A percentile compares a stretch with the other conserved stretches of the same genome.
Conservation (phyloP, 2,888 invertebrate genomes). For the Cryptus viduatorius region DNA sequence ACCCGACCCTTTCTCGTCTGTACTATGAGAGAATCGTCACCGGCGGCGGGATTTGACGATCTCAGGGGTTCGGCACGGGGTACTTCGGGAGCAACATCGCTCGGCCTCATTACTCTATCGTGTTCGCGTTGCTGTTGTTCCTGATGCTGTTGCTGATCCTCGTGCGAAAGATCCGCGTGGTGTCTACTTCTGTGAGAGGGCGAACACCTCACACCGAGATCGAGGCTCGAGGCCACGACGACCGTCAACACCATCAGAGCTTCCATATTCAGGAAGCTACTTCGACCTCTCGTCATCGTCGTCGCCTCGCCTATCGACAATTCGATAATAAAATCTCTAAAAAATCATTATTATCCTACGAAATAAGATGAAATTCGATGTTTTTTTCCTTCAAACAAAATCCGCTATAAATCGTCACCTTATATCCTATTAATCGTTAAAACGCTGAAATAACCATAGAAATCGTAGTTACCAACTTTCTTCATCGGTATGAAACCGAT, state of each 20-base stretch:
- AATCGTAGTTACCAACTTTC: neutral
- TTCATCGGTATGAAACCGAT: neutral
- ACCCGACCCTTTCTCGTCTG: constrained; percentile 92
- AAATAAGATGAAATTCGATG: neutral
- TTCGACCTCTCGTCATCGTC: constrained; percentile 80
- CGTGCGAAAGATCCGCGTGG: constrained; percentile 81
- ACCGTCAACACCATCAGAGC: constrained; percentile 77
- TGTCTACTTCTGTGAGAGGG: constrained; percentile 83
- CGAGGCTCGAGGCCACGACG: constrained; percentile 74
- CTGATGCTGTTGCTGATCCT: constrained; percentile 76
- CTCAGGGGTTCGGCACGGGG: constrained; percentile 84
- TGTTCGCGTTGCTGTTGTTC: constrained; percentile 79
- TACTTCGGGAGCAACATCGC: constrained; percentile 83
- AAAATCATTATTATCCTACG: neutral
- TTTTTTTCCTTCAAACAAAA: neutral
- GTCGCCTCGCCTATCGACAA: constrained; percentile 73
- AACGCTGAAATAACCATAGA: neutral
- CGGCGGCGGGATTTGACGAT: constrained; percentile 83
- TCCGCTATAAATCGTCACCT: neutral
- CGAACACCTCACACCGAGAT: constrained; percentile 77
- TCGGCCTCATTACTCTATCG: constrained; percentile 64
- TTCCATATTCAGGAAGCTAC: constrained; percentile 76
- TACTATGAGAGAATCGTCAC: constrained; percentile 91
- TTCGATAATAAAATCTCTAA: neutral
- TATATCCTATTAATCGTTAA: neutral